phyloP scores from a whole-genome alignment of 2,113 vertebrate genomes.

The Nettapus auritus region DNA sequence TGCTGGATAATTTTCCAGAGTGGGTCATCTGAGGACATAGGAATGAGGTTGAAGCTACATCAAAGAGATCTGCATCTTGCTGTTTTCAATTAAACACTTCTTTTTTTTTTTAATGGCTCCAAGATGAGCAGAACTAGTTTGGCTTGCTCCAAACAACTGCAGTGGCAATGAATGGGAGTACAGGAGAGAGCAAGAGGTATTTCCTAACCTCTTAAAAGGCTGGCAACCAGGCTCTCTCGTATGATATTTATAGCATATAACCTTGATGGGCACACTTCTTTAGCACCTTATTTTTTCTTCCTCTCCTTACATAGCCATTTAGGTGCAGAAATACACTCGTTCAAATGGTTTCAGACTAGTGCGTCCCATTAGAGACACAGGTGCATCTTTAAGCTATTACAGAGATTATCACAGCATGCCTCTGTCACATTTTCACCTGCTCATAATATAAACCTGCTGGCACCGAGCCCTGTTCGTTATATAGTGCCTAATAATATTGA shows the following conservation, averaged over 20 bases:
- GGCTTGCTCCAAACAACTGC: conserved; percentile 33
- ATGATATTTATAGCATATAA: background rate
- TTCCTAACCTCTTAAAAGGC: conserved; percentile 9
- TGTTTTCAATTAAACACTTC: conserved; percentile 59
- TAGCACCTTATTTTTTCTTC: background rate
- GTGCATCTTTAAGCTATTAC: background rate
- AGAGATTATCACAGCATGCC: background rate
- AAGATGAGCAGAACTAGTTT: conserved; percentile 50
- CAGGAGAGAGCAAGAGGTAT: background rate
- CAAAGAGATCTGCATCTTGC: conserved; percentile 60
- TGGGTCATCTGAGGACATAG: conserved; percentile 60
- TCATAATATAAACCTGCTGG: conserved; percentile 1
- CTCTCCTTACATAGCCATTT: background rate
- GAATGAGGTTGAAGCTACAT: conserved; percentile 49
- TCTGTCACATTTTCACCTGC: conserved; percentile 7
- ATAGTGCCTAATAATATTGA: background rate
- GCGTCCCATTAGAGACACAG: background rate
- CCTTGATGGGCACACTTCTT: background rate
- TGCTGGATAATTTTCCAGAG: conserved; percentile 66
- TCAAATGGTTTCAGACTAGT: background rate
- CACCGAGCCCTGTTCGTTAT: background rate
- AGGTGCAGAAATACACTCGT: background rate
- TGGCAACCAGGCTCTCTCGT: background rate
- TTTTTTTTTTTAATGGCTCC: conserved; percentile 24
- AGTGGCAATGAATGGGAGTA: background rate